These are phyloP conservation scores for Dastarcus helophoroides DNA, from an alignment of 2,888 invertebrate genomes.

Conservation along the genomic window DNA sequence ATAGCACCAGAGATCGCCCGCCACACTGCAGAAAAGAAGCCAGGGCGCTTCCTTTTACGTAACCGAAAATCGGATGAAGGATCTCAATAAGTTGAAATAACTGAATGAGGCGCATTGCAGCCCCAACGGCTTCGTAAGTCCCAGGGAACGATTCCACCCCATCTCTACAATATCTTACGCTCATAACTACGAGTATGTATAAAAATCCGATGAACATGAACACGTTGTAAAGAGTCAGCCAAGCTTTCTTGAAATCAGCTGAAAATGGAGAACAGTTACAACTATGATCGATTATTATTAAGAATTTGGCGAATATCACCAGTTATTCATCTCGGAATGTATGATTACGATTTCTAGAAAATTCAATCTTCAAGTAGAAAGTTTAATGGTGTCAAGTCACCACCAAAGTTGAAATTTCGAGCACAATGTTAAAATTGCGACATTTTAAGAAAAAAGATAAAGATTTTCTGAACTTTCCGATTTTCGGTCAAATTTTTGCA, in stretches of 20 bases:
- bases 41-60: conserved; percentile 65
- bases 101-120: conserved; percentile 70
- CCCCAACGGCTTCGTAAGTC: conserved; percentile 63
- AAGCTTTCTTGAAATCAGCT: conserved; percentile 74
- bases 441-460: too few relatives aligned
- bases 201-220: conserved; percentile 79
- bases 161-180: conserved; percentile 61
- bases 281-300: neutral
- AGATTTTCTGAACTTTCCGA: too few relatives aligned
- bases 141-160: conserved; percentile 58
- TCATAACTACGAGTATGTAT: conserved; percentile 63
- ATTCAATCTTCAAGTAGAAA: too few relatives aligned
- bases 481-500: too few relatives aligned
- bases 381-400: too few relatives aligned
- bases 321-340: too few relatives aligned
- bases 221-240: conserved; percentile 78
- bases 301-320: too few relatives aligned
- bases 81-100: conserved; percentile 76
- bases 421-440: too few relatives aligned
- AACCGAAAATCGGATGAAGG: conserved; percentile 79
- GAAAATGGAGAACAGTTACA: conserved; percentile 25
- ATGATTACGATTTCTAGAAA: too few relatives aligned
- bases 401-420: too few relatives aligned
- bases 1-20: conserved; percentile 58
- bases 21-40: conserved; percentile 68